These are phyloP conservation scores for Centropristis striata DNA, from an alignment of 2,113 vertebrate species.

Conservation along the genomic window DNA sequence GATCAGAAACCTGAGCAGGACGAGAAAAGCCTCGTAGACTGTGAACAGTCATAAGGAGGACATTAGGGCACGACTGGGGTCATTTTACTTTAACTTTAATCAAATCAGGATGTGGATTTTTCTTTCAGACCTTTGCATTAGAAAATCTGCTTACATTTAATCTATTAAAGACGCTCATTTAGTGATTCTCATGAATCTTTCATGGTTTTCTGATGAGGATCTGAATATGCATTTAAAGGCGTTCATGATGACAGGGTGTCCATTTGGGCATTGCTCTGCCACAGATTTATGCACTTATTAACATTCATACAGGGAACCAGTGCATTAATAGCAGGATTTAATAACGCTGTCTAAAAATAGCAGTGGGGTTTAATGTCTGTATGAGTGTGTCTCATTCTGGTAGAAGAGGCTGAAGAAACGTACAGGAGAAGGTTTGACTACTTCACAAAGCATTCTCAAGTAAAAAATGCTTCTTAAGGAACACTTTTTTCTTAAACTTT, in stretches of 20 bases:
- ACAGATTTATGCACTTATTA: background rate
- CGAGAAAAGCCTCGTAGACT: background rate
- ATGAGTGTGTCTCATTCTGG: no score
- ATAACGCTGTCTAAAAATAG: background rate
- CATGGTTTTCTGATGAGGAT: background rate
- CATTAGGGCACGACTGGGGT: background rate
- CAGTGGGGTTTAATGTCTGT: background rate
- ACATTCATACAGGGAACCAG: background rate
- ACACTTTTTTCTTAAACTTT: no score
- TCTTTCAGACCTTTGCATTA: slow-evolving; percentile 10
- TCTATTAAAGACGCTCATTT: background rate
- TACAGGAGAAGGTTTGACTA: no score
- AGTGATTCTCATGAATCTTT: background rate
- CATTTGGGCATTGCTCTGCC: background rate
- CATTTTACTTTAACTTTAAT: background rate
- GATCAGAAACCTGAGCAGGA: background rate
- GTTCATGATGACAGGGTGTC: background rate
- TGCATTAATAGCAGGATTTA: slow-evolving; percentile 1
- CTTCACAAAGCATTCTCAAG: no score
- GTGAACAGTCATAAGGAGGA: background rate
- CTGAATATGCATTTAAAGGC: background rate
- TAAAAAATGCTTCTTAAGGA: no score
- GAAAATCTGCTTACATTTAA: background rate
- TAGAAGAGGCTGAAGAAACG: no score
- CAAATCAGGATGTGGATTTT: background rate